Evolutionary conservation across 1,140 invertebrate genomes (phyloP), one percentile per base, ranked within the genome.

Genomic region (Diachasmimorpha longicaudata): DNA sequence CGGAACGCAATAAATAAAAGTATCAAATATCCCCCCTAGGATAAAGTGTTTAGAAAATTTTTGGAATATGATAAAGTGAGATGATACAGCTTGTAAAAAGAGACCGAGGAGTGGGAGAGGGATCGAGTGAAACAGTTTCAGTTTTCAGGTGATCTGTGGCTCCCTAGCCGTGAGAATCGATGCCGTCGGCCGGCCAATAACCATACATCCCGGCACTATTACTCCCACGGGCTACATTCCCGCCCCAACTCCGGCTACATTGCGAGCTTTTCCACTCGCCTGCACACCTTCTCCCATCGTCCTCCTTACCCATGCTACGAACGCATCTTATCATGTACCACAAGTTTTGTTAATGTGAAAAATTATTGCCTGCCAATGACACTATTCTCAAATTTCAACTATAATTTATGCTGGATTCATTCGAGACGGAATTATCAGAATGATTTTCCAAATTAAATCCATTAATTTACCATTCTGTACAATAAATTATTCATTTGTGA

Each of bases 81-180:
- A 55, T 55, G 63, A 48, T 25, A 67, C 39, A 46, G 72, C 37
- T 19, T 31, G 21, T 11, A 74, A 31, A 63, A 63, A 70, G n/a
- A 70, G 21, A 14, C 42, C 52, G 69, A 1, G 23, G 68, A 31
- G 52, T 13, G 66, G 44, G 44, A 36, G 68, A 46, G 16, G 58
- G 44, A n/a, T n/a, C n/a, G 44, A 67, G 42, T 36, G 58, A 42
- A 39, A 52, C n/a, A 85, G 85, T 86, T 86, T 86, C 84, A 86
- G 85, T 85, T 86, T 85, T 76, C 82, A 82, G 83, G 84, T 86
- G 85, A 86, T 86, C 85, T 86, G 84, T 86, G 83, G 85, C 85
- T 86, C 85, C 85, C 85, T 85, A 78, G 85, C 79, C 81, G 84
- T 85, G 84, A 84, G 85, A 86, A 86, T 86, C 85, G 85, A 86